Conservation (phyloP, 2,797 vertebrate species). For the Tarsius wallacei region DNA sequence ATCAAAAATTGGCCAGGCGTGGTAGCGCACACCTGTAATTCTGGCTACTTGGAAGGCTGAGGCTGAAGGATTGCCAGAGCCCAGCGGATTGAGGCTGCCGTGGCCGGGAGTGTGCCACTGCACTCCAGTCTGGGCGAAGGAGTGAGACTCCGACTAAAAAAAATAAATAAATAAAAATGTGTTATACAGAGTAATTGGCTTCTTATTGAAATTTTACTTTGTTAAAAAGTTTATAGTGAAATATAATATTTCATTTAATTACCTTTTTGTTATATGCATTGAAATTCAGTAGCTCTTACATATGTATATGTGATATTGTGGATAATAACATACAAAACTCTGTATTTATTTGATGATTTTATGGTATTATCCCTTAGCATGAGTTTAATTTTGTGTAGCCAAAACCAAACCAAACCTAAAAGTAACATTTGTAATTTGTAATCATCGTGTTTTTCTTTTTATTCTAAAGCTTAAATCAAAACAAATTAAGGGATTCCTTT, state of each 20-base stretch:
- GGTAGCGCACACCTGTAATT: too few relatives aligned
- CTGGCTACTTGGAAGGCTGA: too few relatives aligned
- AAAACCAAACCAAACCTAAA: slow-evolving; percentile 55
- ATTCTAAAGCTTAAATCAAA: slow-evolving; percentile 65
- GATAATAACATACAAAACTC: slow-evolving; percentile 14
- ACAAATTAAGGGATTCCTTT: slow-evolving; percentile 6
- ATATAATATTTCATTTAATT: slow-evolving; percentile 48
- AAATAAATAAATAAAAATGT: not conserved
- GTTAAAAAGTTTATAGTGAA: slow-evolving; percentile 66
- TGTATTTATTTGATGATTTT: slow-evolving; percentile 60
- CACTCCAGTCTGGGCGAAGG: too few relatives aligned
- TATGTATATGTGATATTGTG: slow-evolving; percentile 9
- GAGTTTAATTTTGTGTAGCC: slow-evolving; percentile 57
- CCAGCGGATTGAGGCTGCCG: too few relatives aligned
- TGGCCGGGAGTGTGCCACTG: too few relatives aligned
- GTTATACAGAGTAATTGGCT: slow-evolving; percentile 62
- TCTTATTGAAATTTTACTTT: slow-evolving; percentile 74
- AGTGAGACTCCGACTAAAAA: too few relatives aligned
- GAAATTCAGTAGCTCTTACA: slow-evolving; percentile 42
- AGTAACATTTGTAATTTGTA: slow-evolving; percentile 56
- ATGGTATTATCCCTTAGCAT: slow-evolving; percentile 38
- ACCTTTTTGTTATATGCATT: slow-evolving; percentile 61
- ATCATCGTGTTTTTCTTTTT: slow-evolving; percentile 49
- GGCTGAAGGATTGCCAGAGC: too few relatives aligned
- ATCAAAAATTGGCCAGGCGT: too few relatives aligned